Evolutionary conservation across 92 coral and sea anemone species (phyloP), one percentile per base, ranked within the genome.

Genomic region (Meandrina meandrites): DNA sequence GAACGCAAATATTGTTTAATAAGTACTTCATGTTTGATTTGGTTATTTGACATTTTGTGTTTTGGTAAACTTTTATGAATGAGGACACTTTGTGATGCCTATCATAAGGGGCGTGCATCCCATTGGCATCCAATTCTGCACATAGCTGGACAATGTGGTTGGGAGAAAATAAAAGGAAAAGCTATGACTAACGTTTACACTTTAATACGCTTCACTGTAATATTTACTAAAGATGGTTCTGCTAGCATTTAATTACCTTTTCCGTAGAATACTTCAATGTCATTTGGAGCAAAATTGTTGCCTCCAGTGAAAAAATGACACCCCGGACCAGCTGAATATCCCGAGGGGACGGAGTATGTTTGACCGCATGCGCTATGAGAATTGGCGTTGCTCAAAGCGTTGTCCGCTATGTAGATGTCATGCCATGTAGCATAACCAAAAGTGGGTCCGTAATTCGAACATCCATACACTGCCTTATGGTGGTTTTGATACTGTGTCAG

Each of bases 371-470:
- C 12, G 0, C 87, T 60, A 15, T 67, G 27, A 8, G 91, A 90
- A 1, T 19, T 0, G 8, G 7, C 35, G 42, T 69, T 62, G 47
- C 36, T 51, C 21, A 75, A 18, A 32, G 91, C 89, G 22, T 76
- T 11, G 80, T 92, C 53, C 10, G 75, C 9, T 34, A 92, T 72
- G 37, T 31, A 54, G 13, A 92, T 75, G n/a, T 82, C 92, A 60
- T 83, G 84, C 0, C 90, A 4, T 0, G 6, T 7, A 48, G 8
- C 92, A 18, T 18, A 11, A 37, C 94, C 94, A 86, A 92, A 92
- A 15, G 87, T 86, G 3, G 94, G 94, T 42, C 94, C 94, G 73
- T 82, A 70, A 24, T 32, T 48, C 22, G 3, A 9, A 45, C 27
- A 21, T 8, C 66, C 19, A 12, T 42, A 53, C 14, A 53, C 74